Base-by-base conservation (phyloP, 2,888 invertebrate species). In the Drosophila paucipuncta region DNA sequence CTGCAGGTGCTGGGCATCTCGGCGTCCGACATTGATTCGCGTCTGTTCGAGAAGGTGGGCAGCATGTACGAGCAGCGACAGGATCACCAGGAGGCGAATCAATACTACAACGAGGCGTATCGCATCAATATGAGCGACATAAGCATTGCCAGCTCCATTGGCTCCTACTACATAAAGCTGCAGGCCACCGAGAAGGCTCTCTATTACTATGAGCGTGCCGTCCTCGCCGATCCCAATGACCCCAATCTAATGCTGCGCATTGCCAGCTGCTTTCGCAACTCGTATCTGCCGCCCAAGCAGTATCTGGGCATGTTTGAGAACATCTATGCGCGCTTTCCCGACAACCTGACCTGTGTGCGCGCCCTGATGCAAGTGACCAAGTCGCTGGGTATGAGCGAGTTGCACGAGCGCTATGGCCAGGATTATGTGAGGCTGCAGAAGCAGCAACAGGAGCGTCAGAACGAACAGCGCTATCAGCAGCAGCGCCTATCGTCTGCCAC, bases 301-400 rank as follows among this genome's bases (percentile, higher is more conserved):
- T 93, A 93, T 75, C 72, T 94, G 67, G 91, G 91, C 55, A 90
- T 94, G 82, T 93, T 93, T 60, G 92, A 93, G 72, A 92, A 92
- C 57, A 93, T 99, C 89, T 97, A 99, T 91, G 94, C 95, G 28
- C 95, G 96, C 81, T 99, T 99, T 93, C 99, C 99, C 0, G 98
- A 99, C 76, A 99, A 99, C 93, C 95, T 97, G 1, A 98, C 98
- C 91, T 99, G 99, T 95, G 93, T 99, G 97, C 96, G 93, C 93
- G 95, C 94, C 0, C 68, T 94, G 18, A 91, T 93, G 67, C 93
- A 94, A 76, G 92, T 92, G 3, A 93, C 93, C n/a, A 93, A 92
- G 53, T 91, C 92, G 91, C 95, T 99, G 89, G 99, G 99, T 0
- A 95, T 99, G 91, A 95, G 97, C 47, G 99, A 99, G 91, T 96